Evolutionary conservation across 2,888 invertebrate genomes (phyloP).

Genomic region (Agonum fuliginosum): DNA sequence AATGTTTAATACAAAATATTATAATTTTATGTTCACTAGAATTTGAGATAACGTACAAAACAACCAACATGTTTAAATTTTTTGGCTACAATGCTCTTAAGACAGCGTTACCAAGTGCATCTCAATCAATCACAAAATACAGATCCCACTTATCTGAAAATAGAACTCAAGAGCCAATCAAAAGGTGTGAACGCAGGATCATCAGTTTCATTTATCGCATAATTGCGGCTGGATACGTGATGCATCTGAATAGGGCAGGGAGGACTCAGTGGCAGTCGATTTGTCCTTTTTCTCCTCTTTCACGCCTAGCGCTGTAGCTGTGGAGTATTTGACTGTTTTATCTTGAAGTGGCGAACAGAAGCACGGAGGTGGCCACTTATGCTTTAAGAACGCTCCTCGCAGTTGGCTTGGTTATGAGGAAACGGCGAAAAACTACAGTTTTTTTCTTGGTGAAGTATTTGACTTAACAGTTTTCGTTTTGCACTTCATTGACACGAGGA

Average conservation of each 20-base stretch:
- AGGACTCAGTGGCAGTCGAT: neutral
- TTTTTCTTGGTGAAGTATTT: slow-evolving; percentile 11
- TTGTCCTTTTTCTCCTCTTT: slow-evolving; percentile 23
- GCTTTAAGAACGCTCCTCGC: slow-evolving; percentile 43
- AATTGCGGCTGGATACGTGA: slow-evolving; percentile 26
- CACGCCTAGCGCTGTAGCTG: neutral
- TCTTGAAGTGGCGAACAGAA: slow-evolving; percentile 36
- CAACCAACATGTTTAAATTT: too few relatives aligned
- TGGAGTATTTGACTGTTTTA: slow-evolving; percentile 49
- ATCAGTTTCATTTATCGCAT: slow-evolving; percentile 7
- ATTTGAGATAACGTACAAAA: too few relatives aligned
- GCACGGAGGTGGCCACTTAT: slow-evolving; percentile 40
- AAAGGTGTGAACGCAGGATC: slow-evolving; percentile 17
- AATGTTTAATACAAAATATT: too few relatives aligned
- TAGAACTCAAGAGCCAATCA: neutral
- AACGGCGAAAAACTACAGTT: neutral
- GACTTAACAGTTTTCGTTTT: slow-evolving; percentile 46
- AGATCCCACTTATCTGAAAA: too few relatives aligned
- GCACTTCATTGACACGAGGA: too few relatives aligned
- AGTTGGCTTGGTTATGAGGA: slow-evolving; percentile 30
- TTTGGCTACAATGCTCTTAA: too few relatives aligned
- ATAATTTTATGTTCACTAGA: too few relatives aligned
- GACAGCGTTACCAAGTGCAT: too few relatives aligned
- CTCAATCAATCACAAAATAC: too few relatives aligned
- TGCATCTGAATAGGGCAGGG: slow-evolving; percentile 30